phyloP scores from a whole-genome alignment of 2,888 invertebrate species.

The Netelia inedita region DNA sequence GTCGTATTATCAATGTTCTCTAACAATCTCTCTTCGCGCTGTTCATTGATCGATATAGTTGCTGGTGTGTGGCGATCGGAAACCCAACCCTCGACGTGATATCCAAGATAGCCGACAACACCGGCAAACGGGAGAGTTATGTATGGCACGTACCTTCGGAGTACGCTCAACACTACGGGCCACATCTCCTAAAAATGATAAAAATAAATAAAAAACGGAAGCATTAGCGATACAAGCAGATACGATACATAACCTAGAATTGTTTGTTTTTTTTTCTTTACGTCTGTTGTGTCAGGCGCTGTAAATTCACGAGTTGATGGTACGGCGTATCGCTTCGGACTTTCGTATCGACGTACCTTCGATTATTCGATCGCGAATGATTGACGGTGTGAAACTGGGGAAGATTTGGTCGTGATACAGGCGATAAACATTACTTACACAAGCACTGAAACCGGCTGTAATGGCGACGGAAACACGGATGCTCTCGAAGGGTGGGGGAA shows the following conservation, averaged over 20 bases:
- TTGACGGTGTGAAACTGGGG: neutral
- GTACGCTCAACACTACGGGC: constrained; percentile 89
- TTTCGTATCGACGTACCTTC: constrained; percentile 26
- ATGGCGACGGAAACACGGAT: neutral
- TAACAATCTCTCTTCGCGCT: constrained; percentile 81
- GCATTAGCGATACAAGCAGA: constrained; percentile 19
- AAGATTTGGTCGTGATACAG: neutral
- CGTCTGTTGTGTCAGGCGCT: neutral
- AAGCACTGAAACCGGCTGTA: constrained; percentile 12
- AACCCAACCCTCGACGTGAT: constrained; percentile 91
- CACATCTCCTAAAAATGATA: constrained; percentile 89
- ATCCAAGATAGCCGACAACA: constrained; percentile 94
- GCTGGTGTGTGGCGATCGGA: constrained; percentile 91
- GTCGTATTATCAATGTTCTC: constrained; percentile 74
- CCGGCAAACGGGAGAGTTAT: constrained; percentile 94
- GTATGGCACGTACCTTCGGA: constrained; percentile 91
- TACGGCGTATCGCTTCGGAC: neutral
- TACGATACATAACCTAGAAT: constrained; percentile 40
- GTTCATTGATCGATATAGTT: constrained; percentile 79
- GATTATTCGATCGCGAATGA: neutral
- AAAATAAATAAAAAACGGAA: constrained; percentile 8
- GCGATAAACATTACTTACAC: neutral
- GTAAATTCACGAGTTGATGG: constrained; percentile 38
- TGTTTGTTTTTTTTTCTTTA: too few species aligned
- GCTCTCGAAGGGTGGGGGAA: neutral